phyloP scores from a whole-genome alignment of 2,113 vertebrate genomes.

The Pygoscelis antarcticus region DNA sequence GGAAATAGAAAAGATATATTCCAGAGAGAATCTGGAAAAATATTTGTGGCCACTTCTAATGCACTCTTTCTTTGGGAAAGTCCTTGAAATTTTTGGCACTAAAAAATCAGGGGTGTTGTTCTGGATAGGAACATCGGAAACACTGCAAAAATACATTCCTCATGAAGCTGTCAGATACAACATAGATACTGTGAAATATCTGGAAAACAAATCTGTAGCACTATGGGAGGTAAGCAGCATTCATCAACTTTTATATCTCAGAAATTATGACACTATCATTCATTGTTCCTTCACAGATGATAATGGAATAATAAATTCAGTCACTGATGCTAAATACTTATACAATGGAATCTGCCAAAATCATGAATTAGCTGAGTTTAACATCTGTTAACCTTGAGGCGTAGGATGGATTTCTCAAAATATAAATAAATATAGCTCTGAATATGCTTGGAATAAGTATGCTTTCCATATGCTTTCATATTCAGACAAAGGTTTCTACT shows the following conservation, averaged over 20 bases:
- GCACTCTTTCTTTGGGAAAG: not conserved
- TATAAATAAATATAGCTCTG: not conserved
- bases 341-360: not conserved
- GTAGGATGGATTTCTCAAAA: not conserved
- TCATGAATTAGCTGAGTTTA: not conserved
- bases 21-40: not conserved
- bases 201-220: not conserved
- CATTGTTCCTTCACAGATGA: constrained; percentile 1
- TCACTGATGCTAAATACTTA: not conserved
- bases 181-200: not conserved
- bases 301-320: constrained; percentile 34
- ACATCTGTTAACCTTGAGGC: not conserved
- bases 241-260: not conserved
- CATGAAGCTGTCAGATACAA: not conserved
- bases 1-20: not conserved
- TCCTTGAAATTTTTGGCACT: not conserved
- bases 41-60: not conserved
- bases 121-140: not conserved
- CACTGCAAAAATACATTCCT: not conserved
- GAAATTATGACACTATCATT: not conserved
- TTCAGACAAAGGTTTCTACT: not conserved
- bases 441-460: not conserved
- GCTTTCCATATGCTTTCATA: not conserved
- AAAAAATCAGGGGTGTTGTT: not conserved
- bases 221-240: not conserved